Evolutionary conservation across 2,113 vertebrate genomes (phyloP), one percentile per base, ranked within the genome.

Genomic region (Elephantulus edwardii): DNA sequence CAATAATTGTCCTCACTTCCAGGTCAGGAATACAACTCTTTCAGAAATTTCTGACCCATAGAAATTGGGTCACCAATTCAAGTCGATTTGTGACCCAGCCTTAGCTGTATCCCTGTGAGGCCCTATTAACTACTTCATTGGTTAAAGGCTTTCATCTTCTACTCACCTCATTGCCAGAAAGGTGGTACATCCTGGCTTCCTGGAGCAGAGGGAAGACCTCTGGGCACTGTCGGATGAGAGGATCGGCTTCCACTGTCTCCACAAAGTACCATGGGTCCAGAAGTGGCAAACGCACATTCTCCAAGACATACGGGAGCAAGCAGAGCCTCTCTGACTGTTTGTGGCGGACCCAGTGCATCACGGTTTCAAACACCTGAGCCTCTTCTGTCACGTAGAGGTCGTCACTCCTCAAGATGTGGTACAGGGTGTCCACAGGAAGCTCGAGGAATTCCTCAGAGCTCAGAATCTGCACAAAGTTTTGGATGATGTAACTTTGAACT

Each of bases 241-340:
- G 97, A 60, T 99, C 98, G 0, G 98, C 97, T 97, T 99, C 99
- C 71, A 99, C 99, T 20, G 96, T 98, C 78, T 99, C 98, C 84
- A 99, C 98, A 6, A 99, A 99, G 95, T 98, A 99, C 94, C 99
- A 98, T 0, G 98, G 98, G 93, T 99, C 99, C 96, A 99, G 85
- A 83, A 99, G 97, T 0, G 99, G 99, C 91, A 99, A 95, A 0
- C 99, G 98, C 62, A 99, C 98, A 0, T 98, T 97, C 83, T 98
- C 96, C 1, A 99, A 98, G 90, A 99, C 66, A 0, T 93, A 95
- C 0, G 98, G 97, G 72, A 99, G 97, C 38, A 98, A 93, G 2
- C 97, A 96, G 72, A 95, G 77, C 20, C 99, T 97, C n/a, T 99
- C 98, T 0, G 96, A 92, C 81, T 97, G 97, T 24, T 72, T 96